phyloP scores from a whole-genome alignment of 2,888 invertebrate genomes.

The Sphinx pinastri region DNA sequence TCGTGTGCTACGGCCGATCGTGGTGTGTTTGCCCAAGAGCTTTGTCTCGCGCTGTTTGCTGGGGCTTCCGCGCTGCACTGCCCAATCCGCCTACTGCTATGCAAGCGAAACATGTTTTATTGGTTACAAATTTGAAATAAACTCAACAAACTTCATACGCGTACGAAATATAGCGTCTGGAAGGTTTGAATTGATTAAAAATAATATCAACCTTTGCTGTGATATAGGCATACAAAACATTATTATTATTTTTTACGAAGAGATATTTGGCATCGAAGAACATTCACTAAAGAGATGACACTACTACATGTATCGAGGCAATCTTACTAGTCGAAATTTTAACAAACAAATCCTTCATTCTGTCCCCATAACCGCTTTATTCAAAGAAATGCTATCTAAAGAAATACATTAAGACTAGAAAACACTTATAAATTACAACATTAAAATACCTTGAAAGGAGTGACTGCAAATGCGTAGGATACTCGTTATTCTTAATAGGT shows the following conservation, averaged over 20 bases:
- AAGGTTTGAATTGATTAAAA: neutral
- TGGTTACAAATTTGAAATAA: neutral
- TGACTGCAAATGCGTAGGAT: neutral
- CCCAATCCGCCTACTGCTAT: neutral
- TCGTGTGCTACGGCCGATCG: neutral
- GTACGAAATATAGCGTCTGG: neutral
- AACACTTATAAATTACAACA: neutral
- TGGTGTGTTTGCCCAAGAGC: slow-evolving; percentile 2
- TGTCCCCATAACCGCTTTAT: too few species aligned
- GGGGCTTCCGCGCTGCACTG: neutral
- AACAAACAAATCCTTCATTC: neutral
- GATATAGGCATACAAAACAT: too few species aligned
- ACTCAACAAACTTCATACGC: neutral
- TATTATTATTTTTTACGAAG: too few species aligned
- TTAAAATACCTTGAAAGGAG: neutral
- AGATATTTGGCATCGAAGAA: too few species aligned
- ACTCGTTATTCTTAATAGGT: neutral
- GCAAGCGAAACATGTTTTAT: neutral
- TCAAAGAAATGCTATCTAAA: neutral
- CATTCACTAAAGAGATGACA: too few species aligned
- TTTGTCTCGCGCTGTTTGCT: slow-evolving; percentile 11
- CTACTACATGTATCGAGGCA: too few species aligned
- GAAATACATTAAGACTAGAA: neutral
- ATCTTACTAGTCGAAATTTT: neutral
- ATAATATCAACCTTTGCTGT: neutral